Conservation (phyloP, 2,797 vertebrate genomes). For the Rhinogobio ventralis region DNA sequence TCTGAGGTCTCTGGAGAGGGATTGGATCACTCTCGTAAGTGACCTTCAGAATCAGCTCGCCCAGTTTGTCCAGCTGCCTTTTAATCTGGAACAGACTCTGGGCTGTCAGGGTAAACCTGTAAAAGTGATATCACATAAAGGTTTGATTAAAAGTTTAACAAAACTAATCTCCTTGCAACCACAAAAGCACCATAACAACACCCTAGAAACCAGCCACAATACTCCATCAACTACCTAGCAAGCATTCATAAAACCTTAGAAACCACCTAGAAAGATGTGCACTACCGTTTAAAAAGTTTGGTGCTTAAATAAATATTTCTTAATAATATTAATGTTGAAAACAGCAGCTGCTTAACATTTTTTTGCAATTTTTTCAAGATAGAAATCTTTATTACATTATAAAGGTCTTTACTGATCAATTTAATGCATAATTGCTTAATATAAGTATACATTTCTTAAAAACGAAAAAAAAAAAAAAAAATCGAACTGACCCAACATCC, state of each 20-base stretch:
- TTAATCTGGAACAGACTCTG: slow-evolving; percentile 97
- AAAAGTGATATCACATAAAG: background rate
- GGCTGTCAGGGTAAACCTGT: slow-evolving; percentile 89
- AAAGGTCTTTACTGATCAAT: background rate
- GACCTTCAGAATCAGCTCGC: slow-evolving; percentile 90
- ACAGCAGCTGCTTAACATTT: background rate
- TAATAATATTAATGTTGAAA: background rate
- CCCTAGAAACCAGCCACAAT: background rate
- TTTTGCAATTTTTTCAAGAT: background rate
- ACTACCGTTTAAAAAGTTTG: background rate
- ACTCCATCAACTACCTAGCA: background rate
- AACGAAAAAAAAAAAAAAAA: background rate
- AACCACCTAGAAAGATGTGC: background rate
- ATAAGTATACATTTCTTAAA: background rate
- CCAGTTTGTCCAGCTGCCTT: slow-evolving; percentile 92
- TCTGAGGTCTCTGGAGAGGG: slow-evolving; percentile 86
- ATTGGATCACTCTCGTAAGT: slow-evolving; percentile 96
- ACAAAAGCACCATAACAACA: background rate
- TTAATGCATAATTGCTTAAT: background rate
- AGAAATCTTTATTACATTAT: background rate
- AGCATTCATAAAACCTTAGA: background rate
- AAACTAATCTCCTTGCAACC: background rate
- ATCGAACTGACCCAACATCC: background rate
- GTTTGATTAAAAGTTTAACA: background rate
- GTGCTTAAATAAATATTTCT: background rate